Evolutionary conservation across 2,888 invertebrate species (phyloP).

Genomic region (Tenthredo mesomela): DNA sequence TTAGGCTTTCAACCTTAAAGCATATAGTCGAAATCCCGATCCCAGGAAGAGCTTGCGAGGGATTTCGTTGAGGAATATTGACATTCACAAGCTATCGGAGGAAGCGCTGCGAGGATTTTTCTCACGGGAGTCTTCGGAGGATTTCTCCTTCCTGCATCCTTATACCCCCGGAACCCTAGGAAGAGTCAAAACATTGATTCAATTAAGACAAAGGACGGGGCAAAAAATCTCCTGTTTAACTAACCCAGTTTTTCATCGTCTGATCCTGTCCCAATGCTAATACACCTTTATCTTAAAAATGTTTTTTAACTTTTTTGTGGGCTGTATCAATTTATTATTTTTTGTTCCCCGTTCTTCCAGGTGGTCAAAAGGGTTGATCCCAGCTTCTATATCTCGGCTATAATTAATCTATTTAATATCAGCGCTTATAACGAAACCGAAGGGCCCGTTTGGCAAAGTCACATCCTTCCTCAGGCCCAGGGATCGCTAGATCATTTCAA

Average conservation of each 20-base stretch:
- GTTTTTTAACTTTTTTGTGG: constrained; percentile 7
- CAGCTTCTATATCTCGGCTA: background rate
- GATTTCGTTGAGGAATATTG: background rate
- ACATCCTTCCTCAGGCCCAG: constrained; percentile 40
- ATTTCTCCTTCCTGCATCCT: background rate
- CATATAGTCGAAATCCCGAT: background rate
- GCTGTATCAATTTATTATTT: constrained; percentile 42
- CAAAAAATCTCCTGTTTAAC: constrained; percentile 52
- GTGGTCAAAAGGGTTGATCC: constrained; percentile 51
- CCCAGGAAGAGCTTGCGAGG: background rate
- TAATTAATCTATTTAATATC: constrained; percentile 47
- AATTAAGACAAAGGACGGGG: constrained; percentile 48
- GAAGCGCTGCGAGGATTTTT: background rate
- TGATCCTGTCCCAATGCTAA: constrained; percentile 51
- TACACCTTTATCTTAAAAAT: constrained; percentile 40
- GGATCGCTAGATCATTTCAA: constrained; percentile 29
- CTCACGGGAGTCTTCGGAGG: constrained; percentile 29
- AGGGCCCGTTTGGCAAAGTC: constrained; percentile 44
- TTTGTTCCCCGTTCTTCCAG: constrained; percentile 39
- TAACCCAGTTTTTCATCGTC: constrained; percentile 53
- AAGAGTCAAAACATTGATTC: constrained; percentile 45
- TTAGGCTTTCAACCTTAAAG: background rate
- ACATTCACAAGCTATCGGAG: background rate
- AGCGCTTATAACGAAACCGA: constrained; percentile 15
- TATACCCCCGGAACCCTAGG: background rate